Evolutionary conservation across 2,797 vertebrate species (phyloP), one percentile per base, ranked within the genome.

Genomic region (Esox masquinongy): DNA sequence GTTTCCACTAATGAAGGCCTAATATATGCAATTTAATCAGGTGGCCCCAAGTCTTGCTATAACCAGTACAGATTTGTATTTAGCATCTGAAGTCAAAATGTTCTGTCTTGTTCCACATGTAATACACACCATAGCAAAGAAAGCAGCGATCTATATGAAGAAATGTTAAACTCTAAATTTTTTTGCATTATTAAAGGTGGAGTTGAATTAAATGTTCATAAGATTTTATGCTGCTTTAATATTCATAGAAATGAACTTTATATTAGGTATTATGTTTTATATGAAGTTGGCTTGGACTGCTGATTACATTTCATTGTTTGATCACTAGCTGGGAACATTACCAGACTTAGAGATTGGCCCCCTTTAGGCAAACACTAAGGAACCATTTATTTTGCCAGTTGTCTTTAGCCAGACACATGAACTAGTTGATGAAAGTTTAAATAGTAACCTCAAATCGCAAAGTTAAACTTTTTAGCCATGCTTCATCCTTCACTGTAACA

Each of bases 191-290:
- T 94, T 93, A 92, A 92, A 93, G 88, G 89, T 91, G 85, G 85
- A 90, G 89, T 91, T 91, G 89, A 90, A 94, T 94, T 79, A 94
- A 94, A 93, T 91, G 94, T 95, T 93, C 90, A 94, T 90, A 85
- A 86, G 88, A 92, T 93, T 86, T 92, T 93, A 89, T 92, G 90
- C 84, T 86, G 85, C 86, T 94, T 91, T 94, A 93, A 94, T 94
- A 94, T 94, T 94, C 90, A 94, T 94, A 93, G 91, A 94, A 94
- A 89, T 94, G 91, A 94, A 94, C 94, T 94, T 95, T 93, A 91
- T 92, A 93, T 93, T 92, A 93, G 89, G 88, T 90, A 93, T 93
- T 89, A 92, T 85, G 88, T 89, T 93, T 93, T 92, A 92, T 92
- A 89, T 85, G 90, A 87, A 86, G 84, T 84, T 89, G 90, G 91